Base-by-base conservation (phyloP, 2,888 invertebrate genomes). In the Netelia inedita region DNA sequence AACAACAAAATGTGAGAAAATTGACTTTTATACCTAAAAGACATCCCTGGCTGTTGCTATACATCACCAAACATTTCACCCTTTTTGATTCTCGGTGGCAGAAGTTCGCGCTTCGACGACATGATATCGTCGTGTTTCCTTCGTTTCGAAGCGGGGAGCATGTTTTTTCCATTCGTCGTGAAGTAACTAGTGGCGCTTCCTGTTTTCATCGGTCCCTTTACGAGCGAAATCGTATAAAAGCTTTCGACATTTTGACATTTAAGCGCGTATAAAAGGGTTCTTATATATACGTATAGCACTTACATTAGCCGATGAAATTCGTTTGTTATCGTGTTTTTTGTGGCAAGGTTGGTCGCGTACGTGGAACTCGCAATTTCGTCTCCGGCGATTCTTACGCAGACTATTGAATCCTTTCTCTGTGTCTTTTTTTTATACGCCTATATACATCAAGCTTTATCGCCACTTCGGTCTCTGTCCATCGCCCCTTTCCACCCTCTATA, bases 171-270 rank as follows among this genome's bases (percentile, higher is more conserved):
- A 28, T 28, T 28, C 28, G 41, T 65, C 6, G 65, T 16, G 23
- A 65, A 65, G 35, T 16, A 35, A 35, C 65, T 14, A 11, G 19
- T 3, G 16, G 3, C 16, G 16, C n/a, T n/a, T n/a, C 41, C 16
- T 3, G 8, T 57, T 35, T 41, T 35, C 65, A 2, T 23, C 11
- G 16, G 9, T 21, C 10, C 23, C 0, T 21, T 21, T 61, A n/a
- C 66, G 83, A 83, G 87, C 86, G 86, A 85, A 87, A 88, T 85
- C 68, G 86, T 88, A 89, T 87, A 83, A 87, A 88, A 87, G 86
- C 82, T 85, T 87, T 89, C 88, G 88, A 89, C 89, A 86, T 89
- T 90, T 89, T 88, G 88, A 89, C 88, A 87, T 81, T 87, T 78
- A 81, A 72, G 80, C 66, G 80, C 83, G 86, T 85, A 85, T 82